Percentiles rank a stretch among this genome's conserved stretches.
Evolutionary conservation across 2,888 invertebrate species (phyloP).

Genomic region (Nemotelus pantherinus): DNA sequence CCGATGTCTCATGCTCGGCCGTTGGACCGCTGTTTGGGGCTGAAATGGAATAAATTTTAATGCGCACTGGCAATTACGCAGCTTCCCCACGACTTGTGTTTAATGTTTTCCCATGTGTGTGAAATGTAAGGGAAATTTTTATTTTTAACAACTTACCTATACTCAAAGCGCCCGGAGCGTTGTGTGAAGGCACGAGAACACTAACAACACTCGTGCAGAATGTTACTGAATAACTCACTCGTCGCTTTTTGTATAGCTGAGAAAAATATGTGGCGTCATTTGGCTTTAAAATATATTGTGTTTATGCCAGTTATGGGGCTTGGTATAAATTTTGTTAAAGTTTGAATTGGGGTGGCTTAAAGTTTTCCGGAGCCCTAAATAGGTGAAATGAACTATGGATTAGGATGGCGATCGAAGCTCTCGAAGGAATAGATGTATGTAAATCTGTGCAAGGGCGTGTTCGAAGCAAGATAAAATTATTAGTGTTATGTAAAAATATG

Average conservation of each 20-base stretch:
- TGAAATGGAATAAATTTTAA: slow-evolving; percentile 33
- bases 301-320: not conserved
- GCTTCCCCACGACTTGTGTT: slow-evolving; percentile 34
- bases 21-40: not conserved
- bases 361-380: not conserved
- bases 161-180: slow-evolving; percentile 13
- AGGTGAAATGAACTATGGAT: not conserved
- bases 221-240: not conserved
- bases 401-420: no score
- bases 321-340: not conserved
- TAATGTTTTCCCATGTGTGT: slow-evolving; percentile 15
- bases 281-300: not conserved
- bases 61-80: slow-evolving; percentile 45
- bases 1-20: no score
- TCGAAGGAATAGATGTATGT: no score
- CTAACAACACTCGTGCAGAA: not conserved
- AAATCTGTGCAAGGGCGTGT: no score
- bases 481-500: no score
- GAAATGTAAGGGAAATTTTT: slow-evolving; percentile 41
- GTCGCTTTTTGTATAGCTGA: not conserved
- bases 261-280: not conserved
- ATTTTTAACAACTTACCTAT: slow-evolving; percentile 44
- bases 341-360: not conserved
- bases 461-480: no score
- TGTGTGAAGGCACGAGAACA: not conserved